Evolutionary conservation across 2,797 vertebrate species (phyloP).

Genomic region (Sylvia borin): DNA sequence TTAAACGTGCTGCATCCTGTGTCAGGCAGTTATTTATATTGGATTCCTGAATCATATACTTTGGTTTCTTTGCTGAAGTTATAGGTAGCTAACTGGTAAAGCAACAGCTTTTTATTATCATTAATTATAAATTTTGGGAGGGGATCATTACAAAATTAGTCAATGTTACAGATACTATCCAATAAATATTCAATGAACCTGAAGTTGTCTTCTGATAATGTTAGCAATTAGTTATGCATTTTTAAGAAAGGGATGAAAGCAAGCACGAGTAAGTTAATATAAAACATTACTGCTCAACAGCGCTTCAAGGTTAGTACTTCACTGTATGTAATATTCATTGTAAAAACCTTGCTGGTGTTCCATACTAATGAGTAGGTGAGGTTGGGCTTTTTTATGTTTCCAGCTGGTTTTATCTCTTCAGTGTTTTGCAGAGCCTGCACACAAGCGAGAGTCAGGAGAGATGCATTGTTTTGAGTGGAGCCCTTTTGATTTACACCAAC

Average conservation of each 20-base stretch:
- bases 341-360: conserved; percentile 25
- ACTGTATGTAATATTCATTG: conserved; percentile 38
- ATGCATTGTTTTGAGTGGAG: background rate
- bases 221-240: conserved; percentile 63
- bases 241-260: conserved; percentile 43
- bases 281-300: conserved; percentile 37
- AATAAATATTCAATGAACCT: conserved; percentile 63
- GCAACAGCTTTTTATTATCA: background rate
- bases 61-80: background rate
- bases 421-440: background rate
- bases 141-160: conserved; percentile 43
- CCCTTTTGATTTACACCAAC: background rate
- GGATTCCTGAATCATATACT: background rate
- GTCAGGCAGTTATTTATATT: background rate
- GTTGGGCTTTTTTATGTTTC: background rate
- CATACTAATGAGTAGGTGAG: conserved; percentile 47
- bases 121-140: conserved; percentile 42
- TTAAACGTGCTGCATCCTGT: rapidly evolving
- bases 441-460: background rate
- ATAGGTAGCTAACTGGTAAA: background rate
- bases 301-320: conserved; percentile 52
- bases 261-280: conserved; percentile 53
- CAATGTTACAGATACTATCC: conserved; percentile 12
- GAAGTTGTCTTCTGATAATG: conserved; percentile 55
- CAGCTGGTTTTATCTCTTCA: conserved; percentile 11